Evolutionary conservation across 1,140 invertebrate genomes (phyloP).

Genomic region (Adoxophyes honmai): DNA sequence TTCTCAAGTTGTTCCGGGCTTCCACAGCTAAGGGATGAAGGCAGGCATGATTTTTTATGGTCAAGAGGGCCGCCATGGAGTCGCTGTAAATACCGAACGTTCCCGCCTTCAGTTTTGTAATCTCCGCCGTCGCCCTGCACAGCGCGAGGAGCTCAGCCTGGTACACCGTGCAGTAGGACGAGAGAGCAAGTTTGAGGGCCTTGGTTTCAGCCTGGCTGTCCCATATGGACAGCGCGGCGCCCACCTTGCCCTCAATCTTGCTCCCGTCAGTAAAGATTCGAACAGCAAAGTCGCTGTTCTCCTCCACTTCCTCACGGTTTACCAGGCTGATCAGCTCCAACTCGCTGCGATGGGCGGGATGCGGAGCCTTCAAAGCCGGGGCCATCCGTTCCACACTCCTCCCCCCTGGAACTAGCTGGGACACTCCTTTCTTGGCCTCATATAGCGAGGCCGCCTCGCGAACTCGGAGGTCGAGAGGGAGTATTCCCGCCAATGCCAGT

Average conservation of each 20-base stretch:
- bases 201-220: constrained; percentile 16
- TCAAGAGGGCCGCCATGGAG: no score
- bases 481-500: background rate
- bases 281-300: background rate
- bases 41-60: no score
- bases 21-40: no score
- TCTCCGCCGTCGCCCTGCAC: no score
- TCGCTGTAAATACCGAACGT: no score
- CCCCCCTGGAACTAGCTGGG: constrained; percentile 15
- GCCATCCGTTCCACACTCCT: constrained; percentile 16
- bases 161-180: constrained; percentile 28
- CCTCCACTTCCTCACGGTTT: constrained; percentile 1
- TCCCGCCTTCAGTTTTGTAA: no score
- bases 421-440: constrained; percentile 19
- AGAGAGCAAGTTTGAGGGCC: constrained; percentile 18
- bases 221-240: constrained; percentile 27
- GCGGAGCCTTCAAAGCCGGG: background rate
- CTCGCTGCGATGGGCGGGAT: constrained; percentile 14
- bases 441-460: constrained; percentile 24
- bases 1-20: no score
- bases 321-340: constrained; percentile 14
- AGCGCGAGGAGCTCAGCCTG: no score
- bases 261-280: constrained; percentile 29
- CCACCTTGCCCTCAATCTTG: constrained; percentile 28
- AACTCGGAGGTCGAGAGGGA: background rate